phyloP scores from a whole-genome alignment of 2,797 vertebrate species.

The Hemitrygon akajei region DNA sequence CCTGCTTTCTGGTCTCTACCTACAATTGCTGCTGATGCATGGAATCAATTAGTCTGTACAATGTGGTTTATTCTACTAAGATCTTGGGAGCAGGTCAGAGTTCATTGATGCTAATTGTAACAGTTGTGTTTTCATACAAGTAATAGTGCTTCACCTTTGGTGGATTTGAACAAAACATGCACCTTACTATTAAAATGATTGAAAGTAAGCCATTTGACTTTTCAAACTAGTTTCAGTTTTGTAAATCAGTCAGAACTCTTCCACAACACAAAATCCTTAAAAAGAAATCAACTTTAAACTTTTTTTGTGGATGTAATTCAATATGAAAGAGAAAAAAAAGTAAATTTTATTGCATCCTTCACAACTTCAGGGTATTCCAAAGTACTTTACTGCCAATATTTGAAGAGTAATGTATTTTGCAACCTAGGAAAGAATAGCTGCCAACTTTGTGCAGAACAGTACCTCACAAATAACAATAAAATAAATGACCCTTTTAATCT shows the following conservation, averaged over 20 bases:
- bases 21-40: conserved; percentile 77
- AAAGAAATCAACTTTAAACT: background rate
- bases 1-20: conserved; percentile 90
- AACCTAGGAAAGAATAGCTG: background rate
- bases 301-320: background rate
- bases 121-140: conserved; percentile 15
- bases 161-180: background rate
- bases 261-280: background rate
- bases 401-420: background rate
- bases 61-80: conserved; percentile 83
- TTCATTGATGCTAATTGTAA: conserved; percentile 24
- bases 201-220: background rate
- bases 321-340: background rate
- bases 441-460: background rate
- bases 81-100: conserved; percentile 39
- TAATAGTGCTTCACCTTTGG: background rate
- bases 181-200: background rate
- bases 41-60: conserved; percentile 92
- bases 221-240: background rate
- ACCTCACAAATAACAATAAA: background rate
- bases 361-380: background rate
- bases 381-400: background rate
- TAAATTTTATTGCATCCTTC: background rate
- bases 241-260: background rate
- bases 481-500: background rate